Conservation (phyloP, 2,113 vertebrate species). For the Ibidorhyncha struthersii region DNA sequence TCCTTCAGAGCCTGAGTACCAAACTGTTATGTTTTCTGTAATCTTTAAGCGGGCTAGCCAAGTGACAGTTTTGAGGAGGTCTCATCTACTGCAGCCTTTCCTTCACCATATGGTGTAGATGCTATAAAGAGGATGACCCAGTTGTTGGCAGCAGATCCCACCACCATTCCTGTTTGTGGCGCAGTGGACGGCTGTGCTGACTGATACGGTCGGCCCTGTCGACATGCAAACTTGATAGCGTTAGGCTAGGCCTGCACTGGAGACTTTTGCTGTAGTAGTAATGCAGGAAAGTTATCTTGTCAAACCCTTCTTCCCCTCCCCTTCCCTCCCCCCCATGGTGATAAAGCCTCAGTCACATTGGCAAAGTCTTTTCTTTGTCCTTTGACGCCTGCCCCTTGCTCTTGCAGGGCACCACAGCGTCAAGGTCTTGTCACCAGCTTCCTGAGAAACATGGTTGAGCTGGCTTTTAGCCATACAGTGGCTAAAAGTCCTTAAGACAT, state of each 20-base stretch:
- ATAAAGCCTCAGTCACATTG: background rate
- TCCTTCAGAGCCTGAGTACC: background rate
- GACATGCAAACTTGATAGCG: rapidly evolving
- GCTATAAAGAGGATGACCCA: background rate
- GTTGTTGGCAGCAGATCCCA: background rate
- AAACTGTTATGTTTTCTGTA: background rate
- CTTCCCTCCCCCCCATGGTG: too few relatives aligned
- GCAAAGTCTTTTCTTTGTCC: background rate
- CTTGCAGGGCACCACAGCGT: background rate
- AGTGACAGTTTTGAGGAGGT: background rate
- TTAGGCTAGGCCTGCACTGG: background rate
- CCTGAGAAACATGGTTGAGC: background rate
- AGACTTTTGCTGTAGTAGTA: background rate
- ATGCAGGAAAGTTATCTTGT: background rate
- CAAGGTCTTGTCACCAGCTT: background rate
- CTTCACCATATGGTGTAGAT: background rate
- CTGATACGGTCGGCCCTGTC: background rate
- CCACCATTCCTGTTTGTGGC: background rate
- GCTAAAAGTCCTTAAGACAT: background rate
- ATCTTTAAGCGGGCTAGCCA: background rate
- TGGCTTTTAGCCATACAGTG: background rate
- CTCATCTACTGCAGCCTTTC: background rate
- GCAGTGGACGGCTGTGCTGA: background rate
- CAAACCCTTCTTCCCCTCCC: background rate
- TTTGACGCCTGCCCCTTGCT: background rate